Conservation (phyloP, 2,888 invertebrate species). For the Ophion ventricosus region DNA sequence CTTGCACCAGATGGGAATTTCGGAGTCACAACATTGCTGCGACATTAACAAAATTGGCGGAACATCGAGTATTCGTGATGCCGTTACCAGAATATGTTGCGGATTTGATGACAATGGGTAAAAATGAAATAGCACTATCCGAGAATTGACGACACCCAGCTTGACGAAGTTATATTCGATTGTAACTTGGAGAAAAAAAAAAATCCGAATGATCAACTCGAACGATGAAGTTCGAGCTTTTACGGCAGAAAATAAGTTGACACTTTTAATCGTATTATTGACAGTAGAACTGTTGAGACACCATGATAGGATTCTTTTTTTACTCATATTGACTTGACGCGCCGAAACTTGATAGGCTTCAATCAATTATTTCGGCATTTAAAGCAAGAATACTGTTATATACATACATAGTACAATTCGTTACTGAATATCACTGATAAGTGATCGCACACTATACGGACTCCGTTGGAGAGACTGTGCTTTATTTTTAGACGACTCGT, state of each 20-base stretch:
- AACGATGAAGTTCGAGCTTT: not conserved
- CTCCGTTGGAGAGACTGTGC: not conserved
- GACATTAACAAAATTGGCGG: constrained; percentile 73
- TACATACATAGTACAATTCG: constrained; percentile 29
- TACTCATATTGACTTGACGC: constrained; percentile 20
- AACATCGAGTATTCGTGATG: constrained; percentile 69
- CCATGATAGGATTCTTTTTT: constrained; percentile 18
- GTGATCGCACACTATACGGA: not conserved
- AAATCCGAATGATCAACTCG: not conserved
- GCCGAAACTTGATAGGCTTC: constrained; percentile 1
- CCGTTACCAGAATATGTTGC: constrained; percentile 77
- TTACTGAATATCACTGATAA: constrained; percentile 38
- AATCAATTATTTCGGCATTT: constrained; percentile 20
- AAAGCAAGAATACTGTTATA: constrained; percentile 21
- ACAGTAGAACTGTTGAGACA: constrained; percentile 47
- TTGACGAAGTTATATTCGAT: not conserved
- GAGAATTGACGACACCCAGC: constrained; percentile 26
- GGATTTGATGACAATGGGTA: constrained; percentile 73
- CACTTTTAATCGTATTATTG: not conserved
- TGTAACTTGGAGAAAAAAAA: not conserved
- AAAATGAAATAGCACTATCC: constrained; percentile 72
- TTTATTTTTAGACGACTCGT: constrained; percentile 10
- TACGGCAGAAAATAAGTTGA: not conserved
- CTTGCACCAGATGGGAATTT: constrained; percentile 75
- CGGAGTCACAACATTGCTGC: constrained; percentile 73